phyloP scores from a whole-genome alignment of 2,113 vertebrate genomes.

The Lanius collurio region DNA sequence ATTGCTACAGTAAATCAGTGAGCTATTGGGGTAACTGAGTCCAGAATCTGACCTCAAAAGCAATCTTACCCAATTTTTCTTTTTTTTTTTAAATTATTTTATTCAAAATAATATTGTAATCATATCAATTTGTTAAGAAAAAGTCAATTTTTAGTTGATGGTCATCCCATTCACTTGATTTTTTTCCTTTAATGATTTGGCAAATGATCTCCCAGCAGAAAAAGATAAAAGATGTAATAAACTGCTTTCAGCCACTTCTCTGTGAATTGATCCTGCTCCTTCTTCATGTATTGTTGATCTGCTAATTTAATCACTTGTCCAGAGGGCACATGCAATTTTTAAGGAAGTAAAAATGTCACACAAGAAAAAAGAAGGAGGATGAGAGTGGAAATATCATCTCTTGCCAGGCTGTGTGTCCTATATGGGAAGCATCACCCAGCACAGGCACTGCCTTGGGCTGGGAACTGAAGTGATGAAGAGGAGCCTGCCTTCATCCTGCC shows the following conservation, averaged over 20 bases:
- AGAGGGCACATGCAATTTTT: background rate
- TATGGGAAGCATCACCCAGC: background rate
- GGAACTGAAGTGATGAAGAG: background rate
- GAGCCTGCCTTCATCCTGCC: background rate
- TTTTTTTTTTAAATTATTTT: background rate
- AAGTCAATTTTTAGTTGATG: background rate
- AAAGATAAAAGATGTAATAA: background rate
- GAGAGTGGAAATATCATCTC: background rate
- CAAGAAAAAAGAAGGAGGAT: background rate
- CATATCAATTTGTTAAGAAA: background rate
- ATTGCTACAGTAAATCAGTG: background rate
- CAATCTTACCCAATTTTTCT: background rate
- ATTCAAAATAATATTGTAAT: background rate
- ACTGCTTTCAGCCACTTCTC: background rate
- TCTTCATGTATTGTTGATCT: conserved; percentile 35
- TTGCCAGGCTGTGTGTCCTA: background rate
- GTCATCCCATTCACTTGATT: background rate
- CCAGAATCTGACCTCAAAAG: background rate
- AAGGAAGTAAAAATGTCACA: conserved; percentile 33
- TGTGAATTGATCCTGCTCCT: background rate
- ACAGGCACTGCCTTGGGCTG: background rate
- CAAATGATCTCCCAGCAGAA: background rate
- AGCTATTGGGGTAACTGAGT: background rate
- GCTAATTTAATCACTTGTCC: conserved; percentile 42
- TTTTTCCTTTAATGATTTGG: background rate